Percentiles rank a stretch among this genome's conserved stretches.
phyloP scores from a whole-genome alignment of 2,888 invertebrate species.

The Pseudanteris insignis region DNA sequence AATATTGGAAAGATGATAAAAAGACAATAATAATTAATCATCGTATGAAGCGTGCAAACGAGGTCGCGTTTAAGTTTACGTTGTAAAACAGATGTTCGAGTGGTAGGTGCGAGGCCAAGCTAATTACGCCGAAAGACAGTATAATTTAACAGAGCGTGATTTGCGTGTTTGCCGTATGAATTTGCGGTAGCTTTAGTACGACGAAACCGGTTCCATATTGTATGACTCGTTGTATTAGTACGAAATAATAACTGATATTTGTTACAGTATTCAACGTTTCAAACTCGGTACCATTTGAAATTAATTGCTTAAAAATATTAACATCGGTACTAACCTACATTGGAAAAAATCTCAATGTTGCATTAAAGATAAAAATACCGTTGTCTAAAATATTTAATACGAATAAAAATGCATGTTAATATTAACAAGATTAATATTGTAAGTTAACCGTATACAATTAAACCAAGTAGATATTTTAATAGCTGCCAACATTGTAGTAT shows the following conservation, averaged over 20 bases:
- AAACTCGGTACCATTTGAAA: too few relatives aligned
- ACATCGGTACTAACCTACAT: too few relatives aligned
- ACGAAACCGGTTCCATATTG: slow-evolving; percentile 39
- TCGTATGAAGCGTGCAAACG: slow-evolving; percentile 5
- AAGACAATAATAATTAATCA: slow-evolving; percentile 23
- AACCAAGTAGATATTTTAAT: too few relatives aligned
- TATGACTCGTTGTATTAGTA: slow-evolving; percentile 18
- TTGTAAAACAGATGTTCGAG: slow-evolving; percentile 34
- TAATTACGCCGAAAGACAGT: slow-evolving; percentile 44
- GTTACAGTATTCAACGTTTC: slow-evolving; percentile 4
- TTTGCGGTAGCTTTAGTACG: slow-evolving; percentile 43
- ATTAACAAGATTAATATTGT: too few relatives aligned
- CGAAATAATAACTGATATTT: slow-evolving; percentile 21
- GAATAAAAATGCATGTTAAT: too few relatives aligned
- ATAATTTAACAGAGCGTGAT: slow-evolving; percentile 37
- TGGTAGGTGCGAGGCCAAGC: slow-evolving; percentile 39
- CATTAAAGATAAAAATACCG: too few relatives aligned
- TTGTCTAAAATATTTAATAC: too few relatives aligned
- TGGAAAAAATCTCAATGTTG: too few relatives aligned
- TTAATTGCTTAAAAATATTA: too few relatives aligned
- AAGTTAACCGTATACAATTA: too few relatives aligned
- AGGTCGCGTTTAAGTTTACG: slow-evolving; percentile 9
- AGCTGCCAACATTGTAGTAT: too few relatives aligned
- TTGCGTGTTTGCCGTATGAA: slow-evolving; percentile 42
- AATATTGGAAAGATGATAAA: slow-evolving; percentile 3